Percentiles rank a stretch among this genome's conserved stretches.
These are phyloP conservation scores for Pollenia angustigena DNA, from an alignment of 2,888 invertebrate genomes.

Conservation along the genomic window DNA sequence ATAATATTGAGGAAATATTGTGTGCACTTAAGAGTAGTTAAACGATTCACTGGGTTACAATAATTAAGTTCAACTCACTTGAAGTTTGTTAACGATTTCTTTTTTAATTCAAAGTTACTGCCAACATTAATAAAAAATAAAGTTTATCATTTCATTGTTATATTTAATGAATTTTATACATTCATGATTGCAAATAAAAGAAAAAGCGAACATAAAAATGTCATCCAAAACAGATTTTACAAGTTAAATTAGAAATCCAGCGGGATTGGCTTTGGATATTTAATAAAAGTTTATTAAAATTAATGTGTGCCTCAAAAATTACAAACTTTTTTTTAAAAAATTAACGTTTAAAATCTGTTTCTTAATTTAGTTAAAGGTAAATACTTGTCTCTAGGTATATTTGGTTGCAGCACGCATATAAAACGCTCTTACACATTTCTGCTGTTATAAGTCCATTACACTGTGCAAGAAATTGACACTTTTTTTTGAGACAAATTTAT, in stretches of 20 bases:
- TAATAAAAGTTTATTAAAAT: neutral
- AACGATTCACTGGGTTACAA: neutral
- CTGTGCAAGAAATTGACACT: too few species aligned
- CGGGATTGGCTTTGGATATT: neutral
- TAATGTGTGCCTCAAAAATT: too few species aligned
- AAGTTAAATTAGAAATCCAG: neutral
- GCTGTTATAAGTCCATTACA: too few species aligned
- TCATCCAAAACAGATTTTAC: neutral
- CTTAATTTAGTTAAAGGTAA: too few species aligned
- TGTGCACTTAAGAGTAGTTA: too few species aligned
- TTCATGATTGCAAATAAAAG: slow-evolving; percentile 26
- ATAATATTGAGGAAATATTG: too few species aligned
- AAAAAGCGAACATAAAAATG: neutral
- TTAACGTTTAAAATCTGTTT: too few species aligned
- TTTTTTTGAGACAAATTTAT: too few species aligned
- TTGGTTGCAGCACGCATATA: too few species aligned
- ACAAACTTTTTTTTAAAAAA: too few species aligned
- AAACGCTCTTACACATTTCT: too few species aligned
- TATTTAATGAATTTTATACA: slow-evolving; percentile 24
- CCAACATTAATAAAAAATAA: slow-evolving; percentile 25
- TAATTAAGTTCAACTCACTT: slow-evolving; percentile 14
- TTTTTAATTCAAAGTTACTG: slow-evolving; percentile 10
- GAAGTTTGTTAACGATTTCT: slow-evolving; percentile 17
- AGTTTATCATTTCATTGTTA: slow-evolving; percentile 23
- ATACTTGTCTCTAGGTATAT: too few species aligned